phyloP scores from a whole-genome alignment of 2,888 invertebrate genomes.

The Diplazon laetatorius region DNA sequence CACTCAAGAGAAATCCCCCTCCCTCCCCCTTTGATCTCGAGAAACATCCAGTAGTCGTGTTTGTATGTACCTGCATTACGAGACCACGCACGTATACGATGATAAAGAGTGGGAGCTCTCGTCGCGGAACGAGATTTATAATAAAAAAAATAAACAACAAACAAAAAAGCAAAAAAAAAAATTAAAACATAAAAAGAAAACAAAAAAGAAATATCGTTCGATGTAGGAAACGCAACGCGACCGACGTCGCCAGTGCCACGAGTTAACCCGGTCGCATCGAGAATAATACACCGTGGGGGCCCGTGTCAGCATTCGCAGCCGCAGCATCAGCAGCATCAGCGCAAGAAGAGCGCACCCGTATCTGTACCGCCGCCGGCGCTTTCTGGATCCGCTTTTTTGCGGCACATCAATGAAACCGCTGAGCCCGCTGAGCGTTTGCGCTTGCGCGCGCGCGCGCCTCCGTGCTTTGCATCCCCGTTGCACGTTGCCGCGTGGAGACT shows the following conservation, averaged over 20 bases:
- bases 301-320: background rate
- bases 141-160: background rate
- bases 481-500: background rate
- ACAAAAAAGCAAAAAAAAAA: constrained; percentile 34
- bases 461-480: constrained; percentile 42
- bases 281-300: constrained; percentile 32
- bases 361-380: constrained; percentile 44
- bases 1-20: too few relatives aligned
- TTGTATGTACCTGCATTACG: background rate
- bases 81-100: background rate
- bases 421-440: too few relatives aligned
- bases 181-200: constrained; percentile 7
- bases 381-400: constrained; percentile 64
- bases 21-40: background rate
- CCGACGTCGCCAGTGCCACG: constrained; percentile 24
- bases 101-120: background rate
- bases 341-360: constrained; percentile 38
- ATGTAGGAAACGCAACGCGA: constrained; percentile 17
- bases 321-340: background rate
- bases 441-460: too few relatives aligned
- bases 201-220: constrained; percentile 3
- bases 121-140: background rate
- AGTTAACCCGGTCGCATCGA: constrained; percentile 29
- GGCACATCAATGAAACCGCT: constrained; percentile 68
- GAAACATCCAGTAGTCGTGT: background rate